These are phyloP conservation scores for Nerophis lumbriciformis DNA, from an alignment of 2,113 vertebrate species.

Conservation along the genomic window DNA sequence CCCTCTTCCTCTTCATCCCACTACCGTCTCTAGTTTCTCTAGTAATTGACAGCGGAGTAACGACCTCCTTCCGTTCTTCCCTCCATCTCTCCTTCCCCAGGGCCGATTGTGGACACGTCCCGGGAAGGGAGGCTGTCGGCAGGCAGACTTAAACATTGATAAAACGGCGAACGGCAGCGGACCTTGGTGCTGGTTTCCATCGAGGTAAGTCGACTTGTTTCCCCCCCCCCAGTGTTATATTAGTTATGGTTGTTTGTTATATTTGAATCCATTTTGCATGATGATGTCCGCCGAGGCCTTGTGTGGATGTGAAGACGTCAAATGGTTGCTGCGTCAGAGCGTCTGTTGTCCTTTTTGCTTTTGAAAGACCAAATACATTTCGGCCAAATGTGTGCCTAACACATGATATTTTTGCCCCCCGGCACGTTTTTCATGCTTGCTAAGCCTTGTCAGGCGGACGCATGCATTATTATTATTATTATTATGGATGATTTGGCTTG, in stretches of 20 bases:
- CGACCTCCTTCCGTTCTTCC: slow-evolving; percentile 13
- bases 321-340: slow-evolving; percentile 47
- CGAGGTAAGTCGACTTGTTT: slow-evolving; percentile 10
- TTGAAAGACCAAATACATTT: background rate
- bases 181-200: slow-evolving; percentile 17
- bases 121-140: slow-evolving; percentile 56
- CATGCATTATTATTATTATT: slow-evolving; percentile 17
- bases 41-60: slow-evolving; percentile 45
- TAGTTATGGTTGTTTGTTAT: background rate
- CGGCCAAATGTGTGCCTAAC: background rate
- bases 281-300: slow-evolving; percentile 21
- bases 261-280: background rate
- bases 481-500: slow-evolving; percentile 22
- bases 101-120: slow-evolving; percentile 42
- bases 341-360: slow-evolving; percentile 1
- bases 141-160: slow-evolving; percentile 33
- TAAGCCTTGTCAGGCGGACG: slow-evolving; percentile 31
- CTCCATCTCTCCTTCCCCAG: slow-evolving; percentile 6
- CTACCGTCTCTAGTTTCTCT: slow-evolving; percentile 17
- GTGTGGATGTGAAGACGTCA: slow-evolving; percentile 1
- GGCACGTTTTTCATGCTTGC: background rate
- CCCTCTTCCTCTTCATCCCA: slow-evolving; percentile 3
- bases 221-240: background rate
- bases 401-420: background rate
- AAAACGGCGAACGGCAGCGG: slow-evolving; percentile 4